These are phyloP conservation scores for Colaptes auratus DNA, from an alignment of 2,113 vertebrate species.

Conservation along the genomic window DNA sequence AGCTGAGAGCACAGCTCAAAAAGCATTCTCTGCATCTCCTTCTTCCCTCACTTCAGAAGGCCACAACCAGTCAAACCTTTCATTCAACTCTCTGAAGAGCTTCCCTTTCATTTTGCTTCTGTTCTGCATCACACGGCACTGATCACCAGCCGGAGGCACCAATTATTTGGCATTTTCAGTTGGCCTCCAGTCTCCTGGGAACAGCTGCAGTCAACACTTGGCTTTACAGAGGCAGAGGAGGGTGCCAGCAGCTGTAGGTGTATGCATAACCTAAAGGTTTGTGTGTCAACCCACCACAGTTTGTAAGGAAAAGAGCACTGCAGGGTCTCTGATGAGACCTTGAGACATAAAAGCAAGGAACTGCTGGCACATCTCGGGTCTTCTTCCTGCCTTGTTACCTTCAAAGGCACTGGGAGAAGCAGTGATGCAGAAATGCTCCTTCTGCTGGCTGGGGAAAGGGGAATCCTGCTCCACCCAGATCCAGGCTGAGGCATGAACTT, in stretches of 20 bases:
- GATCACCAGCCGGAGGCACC: background rate
- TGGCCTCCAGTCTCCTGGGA: background rate
- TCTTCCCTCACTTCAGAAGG: slow-evolving; percentile 40
- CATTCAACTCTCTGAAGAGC: slow-evolving; percentile 37
- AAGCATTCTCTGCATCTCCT: slow-evolving; percentile 4
- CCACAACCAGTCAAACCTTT: slow-evolving; percentile 36
- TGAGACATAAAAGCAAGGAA: background rate
- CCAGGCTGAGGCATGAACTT: background rate
- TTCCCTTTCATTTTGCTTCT: slow-evolving; percentile 17
- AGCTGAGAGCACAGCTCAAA: slow-evolving; percentile 39
- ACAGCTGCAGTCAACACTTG: background rate
- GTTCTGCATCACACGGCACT: background rate
- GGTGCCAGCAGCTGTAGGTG: background rate
- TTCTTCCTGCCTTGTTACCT: background rate
- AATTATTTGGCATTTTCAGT: background rate
- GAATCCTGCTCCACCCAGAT: background rate
- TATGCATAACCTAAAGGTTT: background rate
- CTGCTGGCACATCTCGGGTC: background rate
- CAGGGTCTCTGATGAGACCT: background rate
- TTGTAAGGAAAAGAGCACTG: background rate
- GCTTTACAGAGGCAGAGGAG: background rate
- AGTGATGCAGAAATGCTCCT: background rate
- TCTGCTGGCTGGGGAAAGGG: background rate
- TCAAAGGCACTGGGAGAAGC: background rate
- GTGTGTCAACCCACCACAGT: too few species aligned